Evolutionary conservation across 2,888 invertebrate species (phyloP).

Genomic region (Flexamia atlantica): DNA sequence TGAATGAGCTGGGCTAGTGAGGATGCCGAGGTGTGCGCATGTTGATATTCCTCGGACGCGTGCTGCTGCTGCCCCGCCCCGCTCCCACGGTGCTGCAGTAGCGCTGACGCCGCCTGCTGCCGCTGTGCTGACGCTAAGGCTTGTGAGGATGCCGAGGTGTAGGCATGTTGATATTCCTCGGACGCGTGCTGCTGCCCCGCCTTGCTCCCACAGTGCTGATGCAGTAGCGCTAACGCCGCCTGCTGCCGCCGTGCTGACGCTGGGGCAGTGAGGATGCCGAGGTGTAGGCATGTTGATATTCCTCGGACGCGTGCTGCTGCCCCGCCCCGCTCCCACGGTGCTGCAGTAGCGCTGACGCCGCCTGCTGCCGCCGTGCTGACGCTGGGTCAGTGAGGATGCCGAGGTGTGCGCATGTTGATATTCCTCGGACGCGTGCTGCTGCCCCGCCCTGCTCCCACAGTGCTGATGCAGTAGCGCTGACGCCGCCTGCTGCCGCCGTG

Average conservation of each 20-base stretch:
- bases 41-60: slow-evolving; percentile 8
- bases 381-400: too few species aligned
- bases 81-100: slow-evolving; percentile 15
- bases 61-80: background rate
- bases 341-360: too few species aligned
- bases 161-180: background rate
- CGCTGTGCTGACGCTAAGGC: background rate
- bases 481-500: too few species aligned
- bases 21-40: background rate
- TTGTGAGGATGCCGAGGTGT: background rate
- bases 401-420: too few species aligned
- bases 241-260: too few species aligned
- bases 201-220: background rate
- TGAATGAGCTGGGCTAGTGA: background rate
- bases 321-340: background rate
- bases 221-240: background rate
- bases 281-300: background rate
- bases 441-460: too few species aligned
- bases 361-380: too few species aligned
- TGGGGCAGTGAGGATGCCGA: too few species aligned
- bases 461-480: too few species aligned
- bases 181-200: background rate
- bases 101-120: background rate
- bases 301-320: background rate
- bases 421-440: too few species aligned